phyloP scores from a whole-genome alignment of 2,888 invertebrate genomes.

The Ganaspis brasiliensis region DNA sequence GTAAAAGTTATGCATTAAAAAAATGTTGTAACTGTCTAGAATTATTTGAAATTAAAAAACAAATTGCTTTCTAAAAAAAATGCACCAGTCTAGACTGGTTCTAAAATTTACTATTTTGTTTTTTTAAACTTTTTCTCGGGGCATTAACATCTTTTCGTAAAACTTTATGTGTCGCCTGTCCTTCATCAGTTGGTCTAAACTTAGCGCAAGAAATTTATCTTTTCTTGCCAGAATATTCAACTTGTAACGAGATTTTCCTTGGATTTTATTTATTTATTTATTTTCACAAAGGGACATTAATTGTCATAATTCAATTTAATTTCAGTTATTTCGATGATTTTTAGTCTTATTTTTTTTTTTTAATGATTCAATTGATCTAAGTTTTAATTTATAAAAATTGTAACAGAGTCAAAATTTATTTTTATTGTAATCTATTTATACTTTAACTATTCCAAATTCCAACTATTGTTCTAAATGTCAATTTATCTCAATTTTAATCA shows the following conservation, averaged over 20 bases:
- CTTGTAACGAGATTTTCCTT: conserved; percentile 55
- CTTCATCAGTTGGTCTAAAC: conserved; percentile 59
- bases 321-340: no score
- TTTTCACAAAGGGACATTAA: not conserved
- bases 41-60: conserved; percentile 5
- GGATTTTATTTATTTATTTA: conserved; percentile 14
- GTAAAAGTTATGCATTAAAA: not conserved
- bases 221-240: conserved; percentile 55
- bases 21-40: not conserved
- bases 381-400: no score
- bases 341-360: no score
- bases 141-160: conserved; percentile 34
- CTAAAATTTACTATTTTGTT: not conserved
- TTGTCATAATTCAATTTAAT: not conserved
- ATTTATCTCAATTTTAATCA: no score
- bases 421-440: no score
- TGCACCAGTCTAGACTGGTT: not conserved
- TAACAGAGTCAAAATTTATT: no score
- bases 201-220: conserved; percentile 59
- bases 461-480: no score
- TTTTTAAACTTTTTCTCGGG: not conserved
- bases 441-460: no score
- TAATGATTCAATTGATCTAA: no score
- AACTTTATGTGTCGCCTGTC: conserved; percentile 48
- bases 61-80: not conserved